These are phyloP conservation scores for Tiaroga cobitis DNA, from an alignment of 2,797 vertebrate genomes.

Conservation along the genomic window DNA sequence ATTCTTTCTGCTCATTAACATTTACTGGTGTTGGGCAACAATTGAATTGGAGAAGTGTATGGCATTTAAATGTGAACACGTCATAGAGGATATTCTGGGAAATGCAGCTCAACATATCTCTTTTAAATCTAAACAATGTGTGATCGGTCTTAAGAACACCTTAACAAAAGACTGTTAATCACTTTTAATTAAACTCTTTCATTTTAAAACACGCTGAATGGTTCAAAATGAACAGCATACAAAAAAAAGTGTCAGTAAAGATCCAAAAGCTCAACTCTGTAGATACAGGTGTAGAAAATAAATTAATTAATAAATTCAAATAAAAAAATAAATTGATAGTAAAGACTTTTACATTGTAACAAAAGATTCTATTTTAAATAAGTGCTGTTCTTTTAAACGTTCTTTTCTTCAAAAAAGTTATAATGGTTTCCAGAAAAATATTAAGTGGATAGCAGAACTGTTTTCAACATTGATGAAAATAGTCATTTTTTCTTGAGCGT, in stretches of 20 bases:
- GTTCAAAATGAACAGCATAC: background rate
- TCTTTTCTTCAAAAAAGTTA: background rate
- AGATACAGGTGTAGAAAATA: background rate
- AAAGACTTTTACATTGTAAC: background rate
- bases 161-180: background rate
- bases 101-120: background rate
- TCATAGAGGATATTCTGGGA: background rate
- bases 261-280: background rate
- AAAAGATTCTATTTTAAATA: background rate
- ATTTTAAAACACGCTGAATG: background rate
- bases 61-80: slow-evolving; percentile 28
- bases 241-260: background rate
- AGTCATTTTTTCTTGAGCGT: background rate
- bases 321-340: background rate
- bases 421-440: too few species aligned
- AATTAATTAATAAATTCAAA: background rate
- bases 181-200: background rate
- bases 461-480: background rate
- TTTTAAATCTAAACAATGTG: background rate
- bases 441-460: too few species aligned
- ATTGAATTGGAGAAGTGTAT: slow-evolving; percentile 27
- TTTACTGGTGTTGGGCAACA: slow-evolving; percentile 39
- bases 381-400: background rate
- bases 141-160: background rate
- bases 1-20: slow-evolving; percentile 57